Evolutionary conservation across 2,888 invertebrate species (phyloP), one percentile per base, ranked within the genome.

Genomic region (Ypsolopha scabrella): DNA sequence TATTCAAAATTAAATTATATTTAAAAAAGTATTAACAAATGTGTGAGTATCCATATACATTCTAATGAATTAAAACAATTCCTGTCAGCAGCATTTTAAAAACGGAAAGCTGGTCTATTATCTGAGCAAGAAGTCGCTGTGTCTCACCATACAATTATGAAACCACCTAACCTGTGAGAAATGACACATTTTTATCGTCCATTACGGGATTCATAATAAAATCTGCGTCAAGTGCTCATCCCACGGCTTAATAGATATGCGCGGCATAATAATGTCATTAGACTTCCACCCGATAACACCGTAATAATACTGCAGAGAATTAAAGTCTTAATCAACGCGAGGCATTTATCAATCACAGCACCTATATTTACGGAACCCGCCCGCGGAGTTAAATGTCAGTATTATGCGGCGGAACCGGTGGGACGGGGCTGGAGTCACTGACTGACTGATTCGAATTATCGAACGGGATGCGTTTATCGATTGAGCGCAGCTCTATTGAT

Each of bases 261-360:
- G 37, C 9, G 11, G 50, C 44, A 44, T 50, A 41, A 50, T 50
- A 50, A 37, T 50, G 37, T 13, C 35, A 41, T 47, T 33, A 45
- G 13, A 50, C 13, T 50, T 50, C 55, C 51, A 57, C 53, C 53
- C 61, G 75, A 71, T 73, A 76, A 68, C 72, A 63, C 63, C 55
- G 65, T 71, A 70, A 72, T 70, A 47, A 47, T 68, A 65, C 61
- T 55, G 56, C 57, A 50, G 56, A 54, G 69, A 68, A 72, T 73
- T 70, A 65, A 76, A 67, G 72, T 75, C 77, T 78, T 75, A 78
- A 79, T 78, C 76, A 69, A 64, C 60, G 55, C 60, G 60, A 58
- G 58, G 65, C 67, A 64, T 71, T 74, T 75, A 77, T 78, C 75
- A 78, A 73, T 73, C 71, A 71, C 60, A 52, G 58, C 57, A 60